These are phyloP conservation scores for Palloptera scutellata DNA, from an alignment of 2,888 invertebrate species.

Conservation along the genomic window DNA sequence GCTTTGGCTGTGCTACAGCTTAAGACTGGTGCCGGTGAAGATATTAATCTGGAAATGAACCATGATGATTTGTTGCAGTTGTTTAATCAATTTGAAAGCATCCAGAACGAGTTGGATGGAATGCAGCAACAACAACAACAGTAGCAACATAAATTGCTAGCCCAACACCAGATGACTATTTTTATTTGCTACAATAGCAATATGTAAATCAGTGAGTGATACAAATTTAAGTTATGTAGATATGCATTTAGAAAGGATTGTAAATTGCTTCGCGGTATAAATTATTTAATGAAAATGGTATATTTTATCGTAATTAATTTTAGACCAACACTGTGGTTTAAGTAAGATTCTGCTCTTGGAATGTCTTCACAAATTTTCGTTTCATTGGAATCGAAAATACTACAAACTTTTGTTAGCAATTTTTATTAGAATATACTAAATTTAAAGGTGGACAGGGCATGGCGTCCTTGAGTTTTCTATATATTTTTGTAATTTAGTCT, in stretches of 20 bases:
- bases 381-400: too few species aligned
- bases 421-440: too few species aligned
- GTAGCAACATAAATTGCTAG: constrained; percentile 20
- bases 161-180: constrained; percentile 1
- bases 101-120: constrained; percentile 65
- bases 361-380: too few species aligned
- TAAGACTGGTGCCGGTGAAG: constrained; percentile 61
- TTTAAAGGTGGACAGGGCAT: too few species aligned
- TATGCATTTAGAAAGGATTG: constrained; percentile 9
- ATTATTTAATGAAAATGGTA: too few species aligned
- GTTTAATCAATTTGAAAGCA: constrained; percentile 67
- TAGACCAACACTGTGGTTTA: too few species aligned
- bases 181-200: background rate
- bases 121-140: constrained; percentile 41
- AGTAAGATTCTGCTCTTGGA: too few species aligned
- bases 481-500: too few species aligned
- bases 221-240: background rate
- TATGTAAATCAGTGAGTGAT: background rate
- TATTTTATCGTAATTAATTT: too few species aligned
- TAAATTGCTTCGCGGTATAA: background rate
- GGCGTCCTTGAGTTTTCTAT: too few species aligned
- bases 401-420: too few species aligned
- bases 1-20: constrained; percentile 67
- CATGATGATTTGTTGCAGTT: constrained; percentile 66
- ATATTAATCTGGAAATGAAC: constrained; percentile 66